Base-by-base conservation (phyloP, 2,113 vertebrate species). In the Mormoops blainvillei region DNA sequence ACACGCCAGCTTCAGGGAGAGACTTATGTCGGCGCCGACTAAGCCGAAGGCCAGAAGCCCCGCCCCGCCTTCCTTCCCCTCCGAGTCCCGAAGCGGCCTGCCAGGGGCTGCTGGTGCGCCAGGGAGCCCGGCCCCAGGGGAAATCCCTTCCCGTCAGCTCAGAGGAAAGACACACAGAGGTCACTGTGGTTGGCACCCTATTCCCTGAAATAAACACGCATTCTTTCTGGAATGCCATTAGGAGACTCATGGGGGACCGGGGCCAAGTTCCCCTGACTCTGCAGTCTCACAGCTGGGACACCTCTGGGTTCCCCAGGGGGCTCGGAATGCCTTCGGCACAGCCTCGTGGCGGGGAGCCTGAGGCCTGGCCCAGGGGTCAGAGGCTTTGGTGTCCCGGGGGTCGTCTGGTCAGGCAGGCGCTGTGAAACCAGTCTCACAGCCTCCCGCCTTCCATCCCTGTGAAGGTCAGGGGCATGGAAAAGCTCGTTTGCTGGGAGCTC, bases 371-470 rank as follows among this genome's bases (percentile, higher is more conserved):
- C 58, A 31, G 54, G 56, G 56, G 22, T 26, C 22, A 58, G 56
- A 58, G 56, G 24, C 56, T 26, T 26, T 26, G 56, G 56, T 26
- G 56, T 58, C 56, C 11, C 11, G 56, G 56, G 56, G 56, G 58
- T 28, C 58, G 0, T 28, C 58, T 28, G 58, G n/a, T 48, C 68
- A 31, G 1, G 54, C 13, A 4, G 94, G 56, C 28, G 38, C 84
- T 87, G 58, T 33, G 87, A 81, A 94, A 96, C 95, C 68, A 82
- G 95, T 95, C 95, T 92, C 45, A 94, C 93, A 87, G 85, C 80
- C 4, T 2, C 45, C 13, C 0, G 73, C 33, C 96, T 91, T 63
- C 2, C 38, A 63, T 56, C 88, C 16, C 67, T 68, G 38, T 20
- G 19, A 2, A 1, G 26, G n/a, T 19, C 28, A 5, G 85, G 9